Conservation (phyloP, 1,140 invertebrate genomes). For the Drosophila pseudoobscura region DNA sequence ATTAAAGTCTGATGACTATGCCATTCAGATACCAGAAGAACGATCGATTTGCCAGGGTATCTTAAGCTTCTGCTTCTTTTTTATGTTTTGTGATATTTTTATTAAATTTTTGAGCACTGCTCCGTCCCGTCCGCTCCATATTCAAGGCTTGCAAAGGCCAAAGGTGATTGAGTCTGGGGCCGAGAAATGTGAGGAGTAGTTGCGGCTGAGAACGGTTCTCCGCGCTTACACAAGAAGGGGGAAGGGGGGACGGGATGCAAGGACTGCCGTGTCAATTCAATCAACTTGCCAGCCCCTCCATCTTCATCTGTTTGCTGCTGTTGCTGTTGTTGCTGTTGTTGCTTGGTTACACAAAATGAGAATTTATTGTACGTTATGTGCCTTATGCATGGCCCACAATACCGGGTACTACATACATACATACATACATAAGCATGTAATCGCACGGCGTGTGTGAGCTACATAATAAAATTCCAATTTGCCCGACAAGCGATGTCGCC, state of each 20-base stretch:
- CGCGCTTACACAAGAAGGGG: neutral
- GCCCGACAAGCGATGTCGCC: slow-evolving; percentile 49
- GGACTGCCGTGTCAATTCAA: slow-evolving; percentile 69
- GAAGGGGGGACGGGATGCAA: neutral
- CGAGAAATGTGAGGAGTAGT: slow-evolving; percentile 40
- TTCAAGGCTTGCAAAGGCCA: slow-evolving; percentile 52
- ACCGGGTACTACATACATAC: slow-evolving; percentile 14
- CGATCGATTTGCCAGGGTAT: no score
- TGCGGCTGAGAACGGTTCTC: slow-evolving; percentile 31
- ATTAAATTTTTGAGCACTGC: slow-evolving; percentile 57
- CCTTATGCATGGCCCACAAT: slow-evolving; percentile 71
- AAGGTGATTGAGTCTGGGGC: slow-evolving; percentile 47
- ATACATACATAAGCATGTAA: slow-evolving; percentile 19
- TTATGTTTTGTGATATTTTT: slow-evolving; percentile 33
- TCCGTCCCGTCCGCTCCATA: slow-evolving; percentile 12
- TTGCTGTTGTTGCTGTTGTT: slow-evolving; percentile 26
- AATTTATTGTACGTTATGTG: slow-evolving; percentile 74
- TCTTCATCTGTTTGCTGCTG: slow-evolving; percentile 28
- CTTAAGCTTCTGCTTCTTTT: no score
- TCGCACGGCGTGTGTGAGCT: slow-evolving; percentile 1
- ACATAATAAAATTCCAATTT: slow-evolving; percentile 53
- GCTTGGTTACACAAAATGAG: slow-evolving; percentile 74
- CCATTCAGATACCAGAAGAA: no score
- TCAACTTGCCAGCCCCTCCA: slow-evolving; percentile 51
- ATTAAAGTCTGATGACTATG: no score